Conservation (phyloP, 1,140 invertebrate species). For the Cydia fagiglandana region DNA sequence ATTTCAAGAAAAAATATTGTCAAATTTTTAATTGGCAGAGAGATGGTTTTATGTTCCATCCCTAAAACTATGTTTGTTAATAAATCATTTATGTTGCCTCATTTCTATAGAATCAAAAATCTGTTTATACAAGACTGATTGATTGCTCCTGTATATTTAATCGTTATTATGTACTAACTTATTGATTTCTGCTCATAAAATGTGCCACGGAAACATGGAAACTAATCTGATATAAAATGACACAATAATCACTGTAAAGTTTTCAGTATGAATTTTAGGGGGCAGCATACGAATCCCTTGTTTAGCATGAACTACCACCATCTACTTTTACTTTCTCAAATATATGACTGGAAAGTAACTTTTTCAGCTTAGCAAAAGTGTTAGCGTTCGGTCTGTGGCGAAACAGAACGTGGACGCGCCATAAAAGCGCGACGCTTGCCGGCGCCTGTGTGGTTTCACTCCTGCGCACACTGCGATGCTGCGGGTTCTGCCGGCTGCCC, state of each 20-base stretch:
- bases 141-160: neutral
- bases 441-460: slow-evolving; percentile 5
- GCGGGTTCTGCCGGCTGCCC: slow-evolving; percentile 17
- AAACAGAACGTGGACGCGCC: neutral
- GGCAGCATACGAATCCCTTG: no score
- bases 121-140: neutral
- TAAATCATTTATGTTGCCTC: neutral
- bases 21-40: no score
- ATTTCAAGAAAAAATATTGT: no score
- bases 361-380: no score
- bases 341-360: no score
- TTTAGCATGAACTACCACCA: no score
- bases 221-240: neutral
- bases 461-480: neutral
- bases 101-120: neutral
- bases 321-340: no score
- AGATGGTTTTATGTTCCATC: no score
- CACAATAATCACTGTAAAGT: neutral
- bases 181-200: neutral
- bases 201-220: neutral
- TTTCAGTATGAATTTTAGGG: no score
- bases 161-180: neutral
- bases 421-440: neutral
- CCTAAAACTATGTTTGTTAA: no score
- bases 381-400: neutral